These are phyloP conservation scores for Hirtodrosophila confusa DNA, from an alignment of 2,888 invertebrate genomes.

Conservation along the genomic window DNA sequence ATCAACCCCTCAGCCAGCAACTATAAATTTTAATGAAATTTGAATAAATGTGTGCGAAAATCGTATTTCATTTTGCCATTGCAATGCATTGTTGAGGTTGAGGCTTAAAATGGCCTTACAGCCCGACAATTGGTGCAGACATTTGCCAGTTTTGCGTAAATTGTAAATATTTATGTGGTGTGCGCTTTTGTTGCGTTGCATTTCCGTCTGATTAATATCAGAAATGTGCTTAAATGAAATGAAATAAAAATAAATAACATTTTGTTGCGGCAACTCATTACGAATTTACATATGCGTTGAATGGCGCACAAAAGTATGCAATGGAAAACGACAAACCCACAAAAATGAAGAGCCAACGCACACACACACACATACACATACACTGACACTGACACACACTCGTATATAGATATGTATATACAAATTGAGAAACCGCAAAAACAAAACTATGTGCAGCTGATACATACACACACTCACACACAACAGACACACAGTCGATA, in stretches of 20 bases:
- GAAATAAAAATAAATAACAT: slow-evolving; percentile 40
- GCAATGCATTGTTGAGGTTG: slow-evolving; percentile 33
- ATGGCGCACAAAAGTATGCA: slow-evolving; percentile 38
- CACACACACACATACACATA: not conserved
- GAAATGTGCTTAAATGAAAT: slow-evolving; percentile 39
- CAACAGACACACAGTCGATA: slow-evolving; percentile 45
- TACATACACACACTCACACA: slow-evolving; percentile 11
- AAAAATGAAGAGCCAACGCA: slow-evolving; percentile 28
- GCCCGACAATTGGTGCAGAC: slow-evolving; percentile 30
- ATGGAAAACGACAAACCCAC: slow-evolving; percentile 45
- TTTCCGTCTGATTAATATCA: slow-evolving; percentile 35
- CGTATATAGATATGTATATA: slow-evolving; percentile 24
- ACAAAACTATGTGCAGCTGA: slow-evolving; percentile 37
- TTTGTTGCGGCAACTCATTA: slow-evolving; percentile 58
- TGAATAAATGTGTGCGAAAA: slow-evolving; percentile 62
- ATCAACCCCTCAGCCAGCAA: slow-evolving; percentile 44
- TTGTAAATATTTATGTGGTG: slow-evolving; percentile 55
- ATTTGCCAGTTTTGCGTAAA: slow-evolving; percentile 35
- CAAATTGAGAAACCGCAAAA: slow-evolving; percentile 50
- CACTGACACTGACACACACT: not conserved
- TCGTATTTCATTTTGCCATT: slow-evolving; percentile 37
- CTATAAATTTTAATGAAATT: slow-evolving; percentile 74
- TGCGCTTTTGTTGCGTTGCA: slow-evolving; percentile 23
- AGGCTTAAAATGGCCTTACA: slow-evolving; percentile 37
- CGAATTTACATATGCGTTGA: slow-evolving; percentile 42